phyloP scores from a whole-genome alignment of 2,797 vertebrate genomes.

The Clarias laeviceps region DNA sequence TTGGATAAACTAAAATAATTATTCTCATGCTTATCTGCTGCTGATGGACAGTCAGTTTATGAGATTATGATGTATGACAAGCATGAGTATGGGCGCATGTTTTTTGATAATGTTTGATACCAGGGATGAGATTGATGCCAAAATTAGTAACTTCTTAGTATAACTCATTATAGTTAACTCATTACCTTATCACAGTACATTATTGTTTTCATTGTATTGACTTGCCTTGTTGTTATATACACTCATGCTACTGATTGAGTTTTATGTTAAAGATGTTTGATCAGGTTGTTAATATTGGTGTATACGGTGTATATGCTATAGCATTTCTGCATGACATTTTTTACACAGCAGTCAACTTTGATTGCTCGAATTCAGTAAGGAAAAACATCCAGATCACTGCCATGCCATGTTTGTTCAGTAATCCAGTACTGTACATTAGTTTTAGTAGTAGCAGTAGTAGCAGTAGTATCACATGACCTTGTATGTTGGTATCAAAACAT shows the following conservation, averaged over 20 bases:
- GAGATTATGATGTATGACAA: not conserved
- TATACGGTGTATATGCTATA: not conserved
- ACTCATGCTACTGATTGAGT: not conserved
- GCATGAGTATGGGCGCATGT: not conserved
- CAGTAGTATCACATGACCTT: not conserved
- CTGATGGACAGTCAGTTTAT: not conserved
- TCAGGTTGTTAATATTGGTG: not conserved
- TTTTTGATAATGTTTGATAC: not conserved
- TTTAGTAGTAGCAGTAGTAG: too few species aligned
- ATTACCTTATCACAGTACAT: not conserved
- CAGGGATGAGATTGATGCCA: not conserved
- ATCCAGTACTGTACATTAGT: not conserved
- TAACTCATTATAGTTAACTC: not conserved
- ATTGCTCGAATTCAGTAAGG: not conserved
- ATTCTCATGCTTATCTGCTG: not conserved
- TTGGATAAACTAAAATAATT: conserved; percentile 3
- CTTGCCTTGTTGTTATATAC: not conserved
- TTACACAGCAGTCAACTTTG: not conserved
- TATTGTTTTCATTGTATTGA: not conserved
- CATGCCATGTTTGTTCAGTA: not conserved
- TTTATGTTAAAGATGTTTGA: not conserved
- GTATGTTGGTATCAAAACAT: too few species aligned
- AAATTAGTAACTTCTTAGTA: not conserved
- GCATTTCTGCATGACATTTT: not conserved
- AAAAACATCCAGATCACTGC: not conserved